phyloP scores from a whole-genome alignment of 1,140 invertebrate genomes.

The Drosophila lowei region DNA sequence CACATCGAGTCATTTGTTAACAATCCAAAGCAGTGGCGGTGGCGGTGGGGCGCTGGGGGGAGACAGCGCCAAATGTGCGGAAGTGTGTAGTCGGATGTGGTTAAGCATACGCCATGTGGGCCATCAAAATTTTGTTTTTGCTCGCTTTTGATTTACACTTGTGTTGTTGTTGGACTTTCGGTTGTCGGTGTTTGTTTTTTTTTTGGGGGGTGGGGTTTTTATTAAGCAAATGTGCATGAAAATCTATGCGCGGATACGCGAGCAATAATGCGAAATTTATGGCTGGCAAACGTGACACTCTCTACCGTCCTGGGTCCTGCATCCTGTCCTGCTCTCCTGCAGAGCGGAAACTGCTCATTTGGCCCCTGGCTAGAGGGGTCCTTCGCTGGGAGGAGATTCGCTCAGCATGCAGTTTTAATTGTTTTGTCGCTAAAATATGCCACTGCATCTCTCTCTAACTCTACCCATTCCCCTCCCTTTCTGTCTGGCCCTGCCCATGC shows the following conservation, averaged over 20 bases:
- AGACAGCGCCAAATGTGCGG: slow-evolving; percentile 76
- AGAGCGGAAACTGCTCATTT: slow-evolving; percentile 66
- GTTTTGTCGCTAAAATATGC: slow-evolving; percentile 69
- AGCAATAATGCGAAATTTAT: slow-evolving; percentile 77
- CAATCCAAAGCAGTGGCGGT: slow-evolving; percentile 71
- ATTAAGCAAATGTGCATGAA: slow-evolving; percentile 76
- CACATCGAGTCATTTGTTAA: slow-evolving; percentile 80
- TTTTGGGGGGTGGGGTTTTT: slow-evolving; percentile 47
- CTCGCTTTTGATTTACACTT: slow-evolving; percentile 33
- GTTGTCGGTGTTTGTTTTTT: slow-evolving; percentile 17
- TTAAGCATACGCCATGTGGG: slow-evolving; percentile 80
- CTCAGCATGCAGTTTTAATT: slow-evolving; percentile 74
- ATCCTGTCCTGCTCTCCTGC: background rate
- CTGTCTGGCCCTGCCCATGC: slow-evolving; percentile 14
- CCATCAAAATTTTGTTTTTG: slow-evolving; percentile 69
- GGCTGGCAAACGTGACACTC: slow-evolving; percentile 71
- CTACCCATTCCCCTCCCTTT: background rate
- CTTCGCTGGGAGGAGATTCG: no score
- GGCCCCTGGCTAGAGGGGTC: slow-evolving; percentile 13
- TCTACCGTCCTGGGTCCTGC: background rate
- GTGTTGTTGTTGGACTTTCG: slow-evolving; percentile 10
- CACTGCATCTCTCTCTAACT: slow-evolving; percentile 22
- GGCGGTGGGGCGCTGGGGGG: background rate
- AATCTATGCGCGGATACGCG: slow-evolving; percentile 73
- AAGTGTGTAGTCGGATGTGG: slow-evolving; percentile 80